phyloP scores from a whole-genome alignment of 2,113 vertebrate genomes.

The Nothoprocta perdicaria region DNA sequence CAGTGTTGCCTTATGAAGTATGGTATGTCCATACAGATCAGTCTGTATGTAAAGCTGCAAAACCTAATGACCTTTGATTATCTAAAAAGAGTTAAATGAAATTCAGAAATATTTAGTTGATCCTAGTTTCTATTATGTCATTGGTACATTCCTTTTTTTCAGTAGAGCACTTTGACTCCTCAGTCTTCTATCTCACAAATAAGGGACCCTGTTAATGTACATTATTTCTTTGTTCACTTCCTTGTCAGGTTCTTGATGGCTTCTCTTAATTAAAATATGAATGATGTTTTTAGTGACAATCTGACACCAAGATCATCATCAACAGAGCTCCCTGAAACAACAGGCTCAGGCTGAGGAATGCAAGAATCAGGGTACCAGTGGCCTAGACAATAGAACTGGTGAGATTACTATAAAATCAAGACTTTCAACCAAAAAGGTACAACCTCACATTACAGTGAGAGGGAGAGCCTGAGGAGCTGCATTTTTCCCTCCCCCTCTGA shows the following conservation, averaged over 20 bases:
- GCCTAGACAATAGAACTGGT: neutral
- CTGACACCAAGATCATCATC: conserved; percentile 57
- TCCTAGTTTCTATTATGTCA: neutral
- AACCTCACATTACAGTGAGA: neutral
- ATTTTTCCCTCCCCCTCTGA: neutral
- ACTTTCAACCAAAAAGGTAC: neutral
- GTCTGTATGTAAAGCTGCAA: neutral
- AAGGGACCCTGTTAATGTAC: neutral
- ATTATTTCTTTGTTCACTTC: neutral
- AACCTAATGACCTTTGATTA: neutral
- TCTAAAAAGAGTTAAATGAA: neutral
- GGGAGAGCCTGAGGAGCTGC: neutral
- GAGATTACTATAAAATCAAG: neutral
- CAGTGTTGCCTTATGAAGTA: conserved; percentile 72
- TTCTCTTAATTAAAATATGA: neutral
- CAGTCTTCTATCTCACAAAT: neutral
- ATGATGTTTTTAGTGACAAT: conserved; percentile 69
- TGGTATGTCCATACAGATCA: conserved; percentile 47
- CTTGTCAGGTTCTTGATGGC: neutral
- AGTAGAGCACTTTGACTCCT: neutral
- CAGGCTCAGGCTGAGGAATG: conserved; percentile 43
- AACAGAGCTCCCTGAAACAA: conserved; percentile 52
- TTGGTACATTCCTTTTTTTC: neutral
- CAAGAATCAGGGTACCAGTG: conserved; percentile 34
- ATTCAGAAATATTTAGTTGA: neutral